A percentile compares a stretch with the other conserved stretches of the same genome.
Conservation (phyloP, 2,888 invertebrate species). For the Drosophila emarginata region DNA sequence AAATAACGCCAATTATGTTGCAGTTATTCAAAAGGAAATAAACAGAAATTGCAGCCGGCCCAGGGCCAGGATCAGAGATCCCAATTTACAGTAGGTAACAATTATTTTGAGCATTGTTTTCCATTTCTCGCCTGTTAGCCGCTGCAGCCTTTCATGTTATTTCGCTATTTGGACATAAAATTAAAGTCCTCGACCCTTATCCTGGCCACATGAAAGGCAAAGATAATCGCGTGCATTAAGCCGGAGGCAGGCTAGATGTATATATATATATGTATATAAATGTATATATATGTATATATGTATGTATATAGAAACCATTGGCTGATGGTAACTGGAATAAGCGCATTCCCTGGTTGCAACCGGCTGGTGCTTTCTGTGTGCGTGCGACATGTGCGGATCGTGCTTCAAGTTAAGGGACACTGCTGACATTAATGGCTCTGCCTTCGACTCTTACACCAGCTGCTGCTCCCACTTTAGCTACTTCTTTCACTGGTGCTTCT, state of each 20-base stretch:
- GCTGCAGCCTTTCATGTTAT: conserved; percentile 26
- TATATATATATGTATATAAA: no score
- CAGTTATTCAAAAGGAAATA: conserved; percentile 15
- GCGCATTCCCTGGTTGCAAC: conserved; percentile 6
- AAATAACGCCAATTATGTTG: conserved; percentile 30
- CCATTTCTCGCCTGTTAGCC: background rate
- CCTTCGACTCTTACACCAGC: conserved; percentile 16
- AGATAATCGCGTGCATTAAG: conserved; percentile 47
- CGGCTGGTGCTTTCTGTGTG: conserved; percentile 12
- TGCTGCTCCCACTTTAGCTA: background rate
- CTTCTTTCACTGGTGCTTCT: background rate
- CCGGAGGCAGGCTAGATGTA: background rate
- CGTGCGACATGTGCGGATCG: conserved; percentile 45
- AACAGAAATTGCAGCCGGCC: background rate
- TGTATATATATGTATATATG: background rate
- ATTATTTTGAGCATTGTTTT: conserved; percentile 39
- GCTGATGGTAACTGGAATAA: conserved; percentile 2
- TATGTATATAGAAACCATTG: background rate
- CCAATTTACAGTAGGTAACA: conserved; percentile 10
- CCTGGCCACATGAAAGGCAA: conserved; percentile 17
- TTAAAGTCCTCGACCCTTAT: conserved; percentile 26
- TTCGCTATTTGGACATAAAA: conserved; percentile 33
- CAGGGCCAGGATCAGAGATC: background rate
- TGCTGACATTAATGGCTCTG: conserved; percentile 41
- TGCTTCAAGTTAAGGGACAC: conserved; percentile 34